These are phyloP conservation scores for Listrodromus nycthemerus DNA, from an alignment of 2,888 invertebrate genomes.

Conservation along the genomic window DNA sequence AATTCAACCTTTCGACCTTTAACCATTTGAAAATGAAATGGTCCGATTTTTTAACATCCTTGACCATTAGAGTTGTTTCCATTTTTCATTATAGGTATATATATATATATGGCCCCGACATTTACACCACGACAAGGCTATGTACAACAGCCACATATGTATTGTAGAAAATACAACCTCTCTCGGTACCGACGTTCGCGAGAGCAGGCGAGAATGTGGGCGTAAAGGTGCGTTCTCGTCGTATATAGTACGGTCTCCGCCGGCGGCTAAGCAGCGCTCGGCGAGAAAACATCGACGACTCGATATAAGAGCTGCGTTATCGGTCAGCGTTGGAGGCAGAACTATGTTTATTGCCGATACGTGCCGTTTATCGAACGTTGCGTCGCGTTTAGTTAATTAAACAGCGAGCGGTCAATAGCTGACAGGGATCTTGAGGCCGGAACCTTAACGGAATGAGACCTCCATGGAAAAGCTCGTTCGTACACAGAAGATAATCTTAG, in stretches of 20 bases:
- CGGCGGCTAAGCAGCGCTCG: slow-evolving; percentile 23
- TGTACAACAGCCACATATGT: slow-evolving; percentile 1
- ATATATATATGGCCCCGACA: neutral
- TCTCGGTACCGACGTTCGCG: slow-evolving; percentile 49
- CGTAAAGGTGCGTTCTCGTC: slow-evolving; percentile 76
- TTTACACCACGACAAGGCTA: neutral
- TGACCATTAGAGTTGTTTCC: too few relatives aligned
- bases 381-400: slow-evolving; percentile 80
- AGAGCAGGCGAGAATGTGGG: slow-evolving; percentile 72
- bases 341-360: slow-evolving; percentile 78
- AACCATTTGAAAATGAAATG: too few relatives aligned
- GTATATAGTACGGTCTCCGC: slow-evolving; percentile 14
- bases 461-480: slow-evolving; percentile 28
- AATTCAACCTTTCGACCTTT: too few relatives aligned
- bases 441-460: slow-evolving; percentile 8
- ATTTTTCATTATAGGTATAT: neutral
- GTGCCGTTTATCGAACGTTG: slow-evolving; percentile 76
- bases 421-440: slow-evolving; percentile 16
- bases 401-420: slow-evolving; percentile 67
- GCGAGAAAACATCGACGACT: slow-evolving; percentile 59
- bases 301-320: slow-evolving; percentile 74
- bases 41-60: too few relatives aligned
- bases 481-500: neutral
- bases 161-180: slow-evolving; percentile 54
- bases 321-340: slow-evolving; percentile 76